Evolutionary conservation across 2,888 invertebrate species (phyloP).

Genomic region (Scaptomyza caliginosa): DNA sequence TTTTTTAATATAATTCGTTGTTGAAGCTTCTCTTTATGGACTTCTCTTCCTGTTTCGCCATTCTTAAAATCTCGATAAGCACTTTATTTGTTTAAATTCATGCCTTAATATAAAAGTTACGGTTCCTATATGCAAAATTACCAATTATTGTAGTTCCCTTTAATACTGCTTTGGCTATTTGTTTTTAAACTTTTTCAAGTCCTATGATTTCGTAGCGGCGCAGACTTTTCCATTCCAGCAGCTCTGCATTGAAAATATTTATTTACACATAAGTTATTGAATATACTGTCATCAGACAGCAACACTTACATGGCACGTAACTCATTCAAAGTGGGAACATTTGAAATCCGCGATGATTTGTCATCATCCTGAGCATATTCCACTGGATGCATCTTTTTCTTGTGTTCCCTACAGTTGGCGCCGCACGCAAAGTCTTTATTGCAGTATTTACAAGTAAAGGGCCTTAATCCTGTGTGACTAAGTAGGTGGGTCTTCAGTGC

Average conservation of each 20-base stretch:
- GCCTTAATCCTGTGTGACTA: constrained; percentile 82
- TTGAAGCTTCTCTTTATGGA: constrained; percentile 31
- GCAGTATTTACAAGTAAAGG: constrained; percentile 83
- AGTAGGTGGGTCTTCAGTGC: constrained; percentile 83
- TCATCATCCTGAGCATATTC: constrained; percentile 70
- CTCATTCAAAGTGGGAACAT: constrained; percentile 82
- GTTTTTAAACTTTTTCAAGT: neutral
- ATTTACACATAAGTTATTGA: neutral
- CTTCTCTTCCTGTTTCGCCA: neutral
- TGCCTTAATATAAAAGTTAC: neutral
- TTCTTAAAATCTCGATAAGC: neutral
- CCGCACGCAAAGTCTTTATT: constrained; percentile 82
- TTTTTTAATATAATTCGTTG: too few relatives aligned
- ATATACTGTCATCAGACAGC: neutral
- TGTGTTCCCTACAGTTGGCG: constrained; percentile 83
- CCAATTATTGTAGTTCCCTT: too few relatives aligned
- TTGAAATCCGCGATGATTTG: constrained; percentile 60
- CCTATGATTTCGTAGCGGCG: constrained; percentile 30
- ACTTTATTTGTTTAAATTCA: neutral
- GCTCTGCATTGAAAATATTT: constrained; percentile 31
- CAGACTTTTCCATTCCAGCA: constrained; percentile 37
- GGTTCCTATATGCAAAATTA: too few relatives aligned
- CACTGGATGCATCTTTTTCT: constrained; percentile 80
- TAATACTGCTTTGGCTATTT: too few relatives aligned
- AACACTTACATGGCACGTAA: constrained; percentile 79